These are phyloP conservation scores for Drosophila baimaii DNA, from an alignment of 1,140 invertebrate genomes.

Conservation along the genomic window DNA sequence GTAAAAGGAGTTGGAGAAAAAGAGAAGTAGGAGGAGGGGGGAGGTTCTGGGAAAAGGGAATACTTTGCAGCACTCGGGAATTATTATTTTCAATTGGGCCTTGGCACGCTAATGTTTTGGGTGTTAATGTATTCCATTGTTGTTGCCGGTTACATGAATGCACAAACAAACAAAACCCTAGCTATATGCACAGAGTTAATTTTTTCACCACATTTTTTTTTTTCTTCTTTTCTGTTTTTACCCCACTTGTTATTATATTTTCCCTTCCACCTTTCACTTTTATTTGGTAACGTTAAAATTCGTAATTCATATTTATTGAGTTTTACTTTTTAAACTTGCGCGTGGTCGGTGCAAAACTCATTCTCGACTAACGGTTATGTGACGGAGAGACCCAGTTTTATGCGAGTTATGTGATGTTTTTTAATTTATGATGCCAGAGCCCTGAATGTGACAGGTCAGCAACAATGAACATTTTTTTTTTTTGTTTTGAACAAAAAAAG, in stretches of 20 bases:
- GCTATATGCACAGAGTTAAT: conserved; percentile 15
- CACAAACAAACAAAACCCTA: conserved; percentile 3
- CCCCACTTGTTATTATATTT: too few relatives aligned
- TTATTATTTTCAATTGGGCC: conserved; percentile 58
- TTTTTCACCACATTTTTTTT: conserved; percentile 12
- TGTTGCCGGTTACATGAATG: conserved; percentile 5
- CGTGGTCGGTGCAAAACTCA: conserved; percentile 4
- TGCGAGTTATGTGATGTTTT: conserved; percentile 22
- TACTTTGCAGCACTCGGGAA: conserved; percentile 34
- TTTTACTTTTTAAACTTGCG: conserved; percentile 25
- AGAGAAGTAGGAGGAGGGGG: neutral
- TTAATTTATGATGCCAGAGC: conserved; percentile 5
- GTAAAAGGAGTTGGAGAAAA: neutral
- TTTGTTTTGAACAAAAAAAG: neutral
- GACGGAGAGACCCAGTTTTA: conserved; percentile 5
- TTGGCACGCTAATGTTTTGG: conserved; percentile 61
- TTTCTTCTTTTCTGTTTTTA: too few relatives aligned
- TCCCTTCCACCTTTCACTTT: conserved; percentile 11
- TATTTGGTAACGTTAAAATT: conserved; percentile 37
- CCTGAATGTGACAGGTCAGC: conserved; percentile 12
- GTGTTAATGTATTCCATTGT: conserved; percentile 50
- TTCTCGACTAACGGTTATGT: conserved; percentile 10
- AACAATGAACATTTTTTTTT: conserved; percentile 16
- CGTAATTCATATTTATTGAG: conserved; percentile 62
- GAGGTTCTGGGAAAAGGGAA: conserved; percentile 1